Conservation (phyloP, 2,113 vertebrate genomes). For the Crotalus horridus region DNA sequence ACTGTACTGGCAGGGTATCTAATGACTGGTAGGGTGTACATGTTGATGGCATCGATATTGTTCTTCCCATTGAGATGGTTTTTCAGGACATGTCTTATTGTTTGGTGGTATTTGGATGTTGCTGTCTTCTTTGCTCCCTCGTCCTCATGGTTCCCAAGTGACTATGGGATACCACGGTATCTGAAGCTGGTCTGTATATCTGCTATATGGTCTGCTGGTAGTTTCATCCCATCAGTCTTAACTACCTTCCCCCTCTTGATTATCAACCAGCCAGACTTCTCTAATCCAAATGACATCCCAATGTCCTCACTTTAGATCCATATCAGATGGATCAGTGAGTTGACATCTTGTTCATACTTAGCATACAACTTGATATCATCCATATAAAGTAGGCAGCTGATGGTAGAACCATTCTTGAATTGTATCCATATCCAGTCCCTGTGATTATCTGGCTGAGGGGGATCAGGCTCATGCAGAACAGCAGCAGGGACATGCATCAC, state of each 20-base stretch:
- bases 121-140: neutral
- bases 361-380: neutral
- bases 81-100: neutral
- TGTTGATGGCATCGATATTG: neutral
- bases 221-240: neutral
- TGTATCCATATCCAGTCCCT: neutral
- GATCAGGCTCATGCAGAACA: neutral
- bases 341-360: neutral
- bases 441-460: neutral
- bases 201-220: neutral
- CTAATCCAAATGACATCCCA: neutral
- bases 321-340: neutral
- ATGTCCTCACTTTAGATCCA: neutral
- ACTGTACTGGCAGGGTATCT: neutral
- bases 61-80: neutral
- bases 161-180: neutral
- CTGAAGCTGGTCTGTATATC: neutral
- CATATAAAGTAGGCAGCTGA: neutral
- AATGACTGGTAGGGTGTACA: neutral
- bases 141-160: neutral
- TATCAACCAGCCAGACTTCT: neutral
- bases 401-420: neutral
- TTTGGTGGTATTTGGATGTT: neutral
- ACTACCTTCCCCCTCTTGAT: neutral
- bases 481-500: neutral